Base-by-base conservation (phyloP, 2,888 invertebrate genomes). In the Gymnosoma rotundatum region DNA sequence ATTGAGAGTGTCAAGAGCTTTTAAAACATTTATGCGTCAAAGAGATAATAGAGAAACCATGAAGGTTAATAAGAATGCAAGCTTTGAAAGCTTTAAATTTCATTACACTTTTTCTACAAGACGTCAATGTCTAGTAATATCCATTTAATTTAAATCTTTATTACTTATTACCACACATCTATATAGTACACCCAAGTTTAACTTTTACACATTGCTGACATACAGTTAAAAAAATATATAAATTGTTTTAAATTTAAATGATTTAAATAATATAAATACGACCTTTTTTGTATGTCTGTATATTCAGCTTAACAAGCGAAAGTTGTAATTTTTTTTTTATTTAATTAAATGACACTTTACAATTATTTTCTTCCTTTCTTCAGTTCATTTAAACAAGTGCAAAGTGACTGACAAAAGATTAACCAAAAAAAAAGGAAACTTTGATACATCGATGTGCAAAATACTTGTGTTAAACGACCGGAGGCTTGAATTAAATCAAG, bases 281-380 rank as follows among this genome's bases (percentile, higher is more conserved):
- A 9, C 8, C 21, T 32, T 42, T 14, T 21, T 2, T 54, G 52
- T 54, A 54, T 14, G 42, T 42, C 6, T 25, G 21, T 66, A 20
- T 69, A 45, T 45, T 42, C 2, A 52, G 21, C 12, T 10, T 16
- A 32, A 67, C 52, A 76, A 81, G 81, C 78, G 81, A 84, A 84
- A 84, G 84, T 81, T 73, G 74, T 73, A 80, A 61, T 52, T 48
- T 14, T 4, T n/a, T 25, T 72, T 8, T 79, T 56, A 75, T 84
- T 81, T 70, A 84, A 81, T 74, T 84, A 81, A 84, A 78, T 70
- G 50, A 63, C 70, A 76, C 64, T 79, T 52, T 32, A 45, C 21
- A 52, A 69, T 67, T 45, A 45, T 38, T 14, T 81, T 69, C 67
- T 63, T 74, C 25, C n/a, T 56, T 63, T 69, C 36, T 54, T 32